Evolutionary conservation across 1,140 invertebrate species (phyloP), one percentile per base, ranked within the genome.

Genomic region (Propsilocerus akamusi): DNA sequence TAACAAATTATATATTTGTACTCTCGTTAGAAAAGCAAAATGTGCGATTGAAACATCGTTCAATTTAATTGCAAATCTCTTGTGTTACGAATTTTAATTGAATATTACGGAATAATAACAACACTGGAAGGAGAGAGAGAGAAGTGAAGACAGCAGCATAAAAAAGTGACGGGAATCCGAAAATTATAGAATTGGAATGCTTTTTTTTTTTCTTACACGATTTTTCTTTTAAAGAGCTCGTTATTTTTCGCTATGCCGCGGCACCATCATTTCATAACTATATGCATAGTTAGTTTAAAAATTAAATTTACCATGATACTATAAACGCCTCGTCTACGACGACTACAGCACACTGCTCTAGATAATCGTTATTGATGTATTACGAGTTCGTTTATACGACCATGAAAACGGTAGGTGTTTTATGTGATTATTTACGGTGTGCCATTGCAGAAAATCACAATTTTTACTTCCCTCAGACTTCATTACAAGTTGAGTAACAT

Each of bases 381-480:
- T 17, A 41, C 22, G 17, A 41, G 22, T 20, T 41, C 22, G 14
- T 41, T 30, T 41, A 20, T 20, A 41, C 34, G 34, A 41, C 34
- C 34, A 41, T 41, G 34, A 41, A 41, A 41, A 41, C 34, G 34
- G 34, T 41, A 41, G 34, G 14, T 41, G 34, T 41, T 41, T n/a
- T 37, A 37, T 37, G 20, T 37, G 14, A 37, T 37, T 37, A 14
- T 30, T 6, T 37, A 17, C 20, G 14, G 17, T 37, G 14, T 17
- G 14, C 10, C 17, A 41, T 20, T 30, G 14, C 28, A 12, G 14
- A 30, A 30, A 30, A 30, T 20, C 10, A n/a, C n/a, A n/a, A n/a
- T n/a, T n/a, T n/a, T n/a, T n/a, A n/a, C n/a, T n/a, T n/a, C n/a
- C n/a, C n/a, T n/a, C n/a, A n/a, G n/a, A n/a, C 22, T 41, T 41